Conservation (phyloP, 2,797 vertebrate species). For the Sebastes diaconus region DNA sequence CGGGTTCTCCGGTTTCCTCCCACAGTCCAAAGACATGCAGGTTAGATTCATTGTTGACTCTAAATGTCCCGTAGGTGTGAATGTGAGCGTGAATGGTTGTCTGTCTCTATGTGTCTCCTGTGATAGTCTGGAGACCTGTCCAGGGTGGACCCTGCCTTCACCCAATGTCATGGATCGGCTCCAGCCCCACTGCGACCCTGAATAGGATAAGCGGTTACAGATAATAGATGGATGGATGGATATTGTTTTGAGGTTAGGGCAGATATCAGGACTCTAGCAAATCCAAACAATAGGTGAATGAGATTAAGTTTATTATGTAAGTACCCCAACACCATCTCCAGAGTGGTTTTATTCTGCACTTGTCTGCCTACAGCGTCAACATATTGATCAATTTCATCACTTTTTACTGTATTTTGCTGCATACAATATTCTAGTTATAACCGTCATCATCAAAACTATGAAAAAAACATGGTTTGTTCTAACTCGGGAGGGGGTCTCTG, state of each 20-base stretch:
- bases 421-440: background rate
- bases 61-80: no score
- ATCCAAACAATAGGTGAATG: background rate
- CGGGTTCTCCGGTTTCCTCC: no score
- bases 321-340: background rate
- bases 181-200: no score
- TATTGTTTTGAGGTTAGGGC: background rate
- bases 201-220: no score
- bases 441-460: background rate
- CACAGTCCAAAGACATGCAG: no score
- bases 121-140: fast-evolving
- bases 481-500: background rate
- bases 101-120: no score
- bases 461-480: background rate
- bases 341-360: background rate
- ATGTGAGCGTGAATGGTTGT: no score
- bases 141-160: no score
- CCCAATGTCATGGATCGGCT: no score
- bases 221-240: background rate
- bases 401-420: background rate
- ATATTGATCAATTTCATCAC: background rate
- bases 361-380: background rate
- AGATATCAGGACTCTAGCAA: background rate
- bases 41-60: no score
- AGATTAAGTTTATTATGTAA: background rate